These are phyloP conservation scores for Coelopa frigida DNA, from an alignment of 1,140 invertebrate genomes.

Conservation along the genomic window DNA sequence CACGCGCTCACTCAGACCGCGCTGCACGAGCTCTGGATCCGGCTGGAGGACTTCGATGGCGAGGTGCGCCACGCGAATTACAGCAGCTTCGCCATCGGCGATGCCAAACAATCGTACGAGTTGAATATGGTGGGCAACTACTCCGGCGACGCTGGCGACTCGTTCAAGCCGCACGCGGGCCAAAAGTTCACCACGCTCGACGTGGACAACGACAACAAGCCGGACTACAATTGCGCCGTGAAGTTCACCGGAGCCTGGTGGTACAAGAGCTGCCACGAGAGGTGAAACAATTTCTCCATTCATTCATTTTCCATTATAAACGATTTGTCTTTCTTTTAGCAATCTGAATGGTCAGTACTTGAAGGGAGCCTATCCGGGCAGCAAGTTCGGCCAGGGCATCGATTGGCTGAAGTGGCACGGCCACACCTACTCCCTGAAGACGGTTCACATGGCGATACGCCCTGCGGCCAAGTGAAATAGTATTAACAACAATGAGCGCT, in stretches of 20 bases:
- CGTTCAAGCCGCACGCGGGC: constrained; percentile 57
- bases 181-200: constrained; percentile 64
- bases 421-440: neutral
- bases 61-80: constrained; percentile 52
- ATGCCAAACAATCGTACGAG: constrained; percentile 55
- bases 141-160: constrained; percentile 58
- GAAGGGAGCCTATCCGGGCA: neutral
- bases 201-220: constrained; percentile 59
- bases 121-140: constrained; percentile 56
- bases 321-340: constrained; percentile 3
- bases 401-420: neutral
- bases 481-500: neutral
- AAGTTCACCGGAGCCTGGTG: constrained; percentile 57
- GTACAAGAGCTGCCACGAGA: constrained; percentile 47
- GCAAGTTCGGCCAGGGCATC: neutral
- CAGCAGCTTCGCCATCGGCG: constrained; percentile 54
- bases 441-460: neutral
- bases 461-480: neutral
- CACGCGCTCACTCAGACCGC: constrained; percentile 49
- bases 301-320: neutral
- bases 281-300: constrained; percentile 11
- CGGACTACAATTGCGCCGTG: constrained; percentile 58
- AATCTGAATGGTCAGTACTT: constrained; percentile 17
- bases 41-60: constrained; percentile 52
- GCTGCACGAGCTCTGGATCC: constrained; percentile 53